Conservation (phyloP, 2,113 vertebrate genomes). For the Ammodytes marinus region DNA sequence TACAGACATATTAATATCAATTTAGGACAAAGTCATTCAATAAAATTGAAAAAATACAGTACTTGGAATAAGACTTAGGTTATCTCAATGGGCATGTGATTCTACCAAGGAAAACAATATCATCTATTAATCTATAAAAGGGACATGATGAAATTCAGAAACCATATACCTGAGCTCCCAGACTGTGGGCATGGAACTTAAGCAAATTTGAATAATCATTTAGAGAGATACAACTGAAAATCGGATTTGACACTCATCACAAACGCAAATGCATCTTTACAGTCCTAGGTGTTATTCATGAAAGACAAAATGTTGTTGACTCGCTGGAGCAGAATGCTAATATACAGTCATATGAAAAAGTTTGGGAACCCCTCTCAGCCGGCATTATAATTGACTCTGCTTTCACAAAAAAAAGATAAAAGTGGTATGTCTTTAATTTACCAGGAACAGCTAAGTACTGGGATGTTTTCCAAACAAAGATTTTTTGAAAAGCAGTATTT, state of each 20-base stretch:
- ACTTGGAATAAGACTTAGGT: not conserved
- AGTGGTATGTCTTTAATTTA: too few relatives aligned
- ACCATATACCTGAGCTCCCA: slow-evolving; percentile 69
- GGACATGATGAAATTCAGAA: slow-evolving; percentile 30
- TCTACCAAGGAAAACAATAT: slow-evolving; percentile 26
- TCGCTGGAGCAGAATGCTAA: not conserved
- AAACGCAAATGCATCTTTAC: not conserved
- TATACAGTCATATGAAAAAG: too few relatives aligned
- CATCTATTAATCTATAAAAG: slow-evolving; percentile 31
- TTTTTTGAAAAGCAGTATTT: too few relatives aligned
- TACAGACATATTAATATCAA: not conserved
- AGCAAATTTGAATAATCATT: slow-evolving; percentile 64
- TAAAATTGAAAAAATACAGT: slow-evolving; percentile 27
- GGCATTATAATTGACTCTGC: too few relatives aligned
- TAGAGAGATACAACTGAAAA: slow-evolving; percentile 46
- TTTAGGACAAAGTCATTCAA: not conserved
- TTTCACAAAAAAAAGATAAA: too few relatives aligned
- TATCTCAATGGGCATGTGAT: not conserved
- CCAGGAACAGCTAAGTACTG: too few relatives aligned
- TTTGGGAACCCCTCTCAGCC: too few relatives aligned
- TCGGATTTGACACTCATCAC: slow-evolving; percentile 23
- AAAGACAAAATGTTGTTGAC: not conserved
- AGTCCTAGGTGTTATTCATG: not conserved
- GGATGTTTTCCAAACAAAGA: too few relatives aligned
- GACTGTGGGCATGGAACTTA: slow-evolving; percentile 75